Conservation (phyloP, 1,140 invertebrate genomes). For the Drosophila leontia region DNA sequence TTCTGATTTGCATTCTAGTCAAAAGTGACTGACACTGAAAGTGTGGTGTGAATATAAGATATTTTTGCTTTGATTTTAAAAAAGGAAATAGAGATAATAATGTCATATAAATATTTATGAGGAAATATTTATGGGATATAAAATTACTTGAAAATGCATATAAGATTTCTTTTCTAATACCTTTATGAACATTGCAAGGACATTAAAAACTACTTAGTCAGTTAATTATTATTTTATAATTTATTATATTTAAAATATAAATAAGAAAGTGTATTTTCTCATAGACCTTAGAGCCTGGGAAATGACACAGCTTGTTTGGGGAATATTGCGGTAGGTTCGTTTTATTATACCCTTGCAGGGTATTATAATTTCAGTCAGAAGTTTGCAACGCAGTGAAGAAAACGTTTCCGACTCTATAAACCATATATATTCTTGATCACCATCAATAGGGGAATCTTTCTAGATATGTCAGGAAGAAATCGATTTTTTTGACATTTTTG, state of each 20-base stretch:
- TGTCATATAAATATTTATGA: neutral
- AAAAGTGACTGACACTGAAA: slow-evolving; percentile 1
- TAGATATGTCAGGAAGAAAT: no score
- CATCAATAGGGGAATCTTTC: no score
- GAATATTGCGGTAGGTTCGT: slow-evolving; percentile 25
- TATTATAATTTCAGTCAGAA: no score
- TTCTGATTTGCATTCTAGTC: slow-evolving; percentile 7
- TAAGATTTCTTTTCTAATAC: neutral
- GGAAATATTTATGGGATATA: neutral
- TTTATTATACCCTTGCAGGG: no score
- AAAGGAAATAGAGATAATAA: neutral
- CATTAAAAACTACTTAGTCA: accelerated
- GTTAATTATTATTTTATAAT: neutral
- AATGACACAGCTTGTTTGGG: neutral
- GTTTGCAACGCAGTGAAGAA: no score
- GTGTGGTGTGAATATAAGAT: neutral
- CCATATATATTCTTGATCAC: no score
- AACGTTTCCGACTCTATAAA: no score
- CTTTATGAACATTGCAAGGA: neutral
- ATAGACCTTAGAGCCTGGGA: neutral
- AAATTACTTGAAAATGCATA: neutral
- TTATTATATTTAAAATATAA: neutral
- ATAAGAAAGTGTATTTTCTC: neutral
- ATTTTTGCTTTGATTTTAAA: neutral
- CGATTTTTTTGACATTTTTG: no score